Evolutionary conservation across 2,113 vertebrate genomes (phyloP), one percentile per base, ranked within the genome.

Genomic region (Callionymus lyra): DNA sequence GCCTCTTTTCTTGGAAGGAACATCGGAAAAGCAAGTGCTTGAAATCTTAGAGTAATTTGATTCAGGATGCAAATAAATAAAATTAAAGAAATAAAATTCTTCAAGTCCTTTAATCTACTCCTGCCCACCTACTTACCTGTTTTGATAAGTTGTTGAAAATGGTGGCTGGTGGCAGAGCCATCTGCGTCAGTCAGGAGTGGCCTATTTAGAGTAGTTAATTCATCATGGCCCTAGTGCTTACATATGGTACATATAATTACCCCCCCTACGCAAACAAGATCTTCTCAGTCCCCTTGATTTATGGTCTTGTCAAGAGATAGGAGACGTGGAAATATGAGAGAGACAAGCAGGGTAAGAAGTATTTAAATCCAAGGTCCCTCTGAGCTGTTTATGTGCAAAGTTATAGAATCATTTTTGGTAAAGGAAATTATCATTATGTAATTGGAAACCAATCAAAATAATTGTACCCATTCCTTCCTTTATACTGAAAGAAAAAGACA

Each of bases 141-240:
- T 64, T 59, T 1, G 9, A 59, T 52, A 49, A 44, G 56, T 66
- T 37, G 38, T 12, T 6, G 52, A 44, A 41, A 50, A 39, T 10
- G 34, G 54, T 42, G 47, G 59, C 53, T 50, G 58, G 46, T 44
- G 60, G 49, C n/a, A 11, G 43, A 75, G 68, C 77, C 79, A 79
- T 61, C 47, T 47, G 59, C 72, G 74, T 80, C 83, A 82, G 61
- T 83, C 65, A 76, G 68, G 63, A 69, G 56, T 71, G 68, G 67
- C 79, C 81, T 82, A 84, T 81, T 76, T 76, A 72, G 63, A 71
- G 75, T 65, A 65, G 59, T 75, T 79, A 83, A 85, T 85, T 82
- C 70, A 84, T 84, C 82, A 82, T 34, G 58, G 63, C 56, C 69
- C 70, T 72, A 81, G 64, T 59, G 76, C 74, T 72, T 78, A 73